Evolutionary conservation across 2,888 invertebrate species (phyloP).

Genomic region (Synanthedon tipuliformis): DNA sequence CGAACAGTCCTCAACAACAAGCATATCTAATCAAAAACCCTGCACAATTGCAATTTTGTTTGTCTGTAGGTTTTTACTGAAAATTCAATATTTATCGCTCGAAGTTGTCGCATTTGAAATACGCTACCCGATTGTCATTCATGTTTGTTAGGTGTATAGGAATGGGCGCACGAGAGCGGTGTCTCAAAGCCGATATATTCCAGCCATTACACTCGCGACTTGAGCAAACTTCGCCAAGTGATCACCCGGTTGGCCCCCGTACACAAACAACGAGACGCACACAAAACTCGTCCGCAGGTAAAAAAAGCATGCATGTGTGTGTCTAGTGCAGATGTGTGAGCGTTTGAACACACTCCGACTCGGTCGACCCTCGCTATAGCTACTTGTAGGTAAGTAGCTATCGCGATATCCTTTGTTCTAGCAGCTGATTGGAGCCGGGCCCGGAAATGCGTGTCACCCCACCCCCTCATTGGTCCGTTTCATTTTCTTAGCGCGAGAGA

Average conservation of each 20-base stretch:
- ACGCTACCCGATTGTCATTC: conserved; percentile 20
- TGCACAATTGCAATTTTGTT: background rate
- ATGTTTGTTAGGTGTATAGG: conserved; percentile 31
- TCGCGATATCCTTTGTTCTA: conserved; percentile 69
- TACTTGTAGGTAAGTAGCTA: conserved; percentile 67
- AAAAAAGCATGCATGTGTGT: conserved; percentile 43
- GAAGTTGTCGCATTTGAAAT: background rate
- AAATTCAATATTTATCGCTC: background rate
- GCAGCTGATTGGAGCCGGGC: conserved; percentile 71
- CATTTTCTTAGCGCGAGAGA: conserved; percentile 69
- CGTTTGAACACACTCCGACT: conserved; percentile 34
- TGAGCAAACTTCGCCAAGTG: conserved; percentile 49
- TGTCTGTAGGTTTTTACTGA: background rate
- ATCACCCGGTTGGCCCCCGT: conserved; percentile 50
- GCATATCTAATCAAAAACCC: background rate
- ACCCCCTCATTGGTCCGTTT: conserved; percentile 71
- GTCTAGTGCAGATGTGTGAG: conserved; percentile 42
- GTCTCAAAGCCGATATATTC: conserved; percentile 45
- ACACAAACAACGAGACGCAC: conserved; percentile 50
- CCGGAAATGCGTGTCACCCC: conserved; percentile 71
- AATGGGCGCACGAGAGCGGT: conserved; percentile 19
- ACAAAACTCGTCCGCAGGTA: conserved; percentile 52
- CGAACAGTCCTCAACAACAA: background rate
- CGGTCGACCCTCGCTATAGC: conserved; percentile 53
- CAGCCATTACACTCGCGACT: conserved; percentile 44